phyloP scores from a whole-genome alignment of 2,113 vertebrate species.

The Vanacampus margaritifer region DNA sequence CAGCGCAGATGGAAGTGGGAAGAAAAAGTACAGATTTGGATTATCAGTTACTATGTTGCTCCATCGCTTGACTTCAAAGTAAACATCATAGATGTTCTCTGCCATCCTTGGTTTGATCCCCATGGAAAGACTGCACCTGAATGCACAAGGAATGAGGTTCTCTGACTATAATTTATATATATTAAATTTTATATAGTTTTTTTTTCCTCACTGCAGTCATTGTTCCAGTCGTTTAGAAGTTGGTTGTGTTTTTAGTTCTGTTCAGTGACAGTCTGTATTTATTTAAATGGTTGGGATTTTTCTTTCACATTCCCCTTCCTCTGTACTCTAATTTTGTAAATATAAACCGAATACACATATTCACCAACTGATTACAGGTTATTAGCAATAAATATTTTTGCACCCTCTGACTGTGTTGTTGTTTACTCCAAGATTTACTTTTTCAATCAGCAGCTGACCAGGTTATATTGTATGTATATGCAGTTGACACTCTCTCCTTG shows the following conservation, averaged over 20 bases:
- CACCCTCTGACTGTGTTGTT: slow-evolving; percentile 64
- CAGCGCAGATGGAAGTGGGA: slow-evolving; percentile 25
- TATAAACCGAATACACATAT: slow-evolving; percentile 76
- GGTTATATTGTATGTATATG: too few species aligned
- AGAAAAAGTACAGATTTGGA: slow-evolving; percentile 27
- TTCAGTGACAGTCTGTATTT: slow-evolving; percentile 79
- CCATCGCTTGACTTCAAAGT: slow-evolving; percentile 29
- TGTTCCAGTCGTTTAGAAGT: slow-evolving; percentile 63
- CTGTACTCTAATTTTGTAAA: slow-evolving; percentile 81
- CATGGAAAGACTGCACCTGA: slow-evolving; percentile 37
- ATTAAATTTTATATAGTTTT: slow-evolving; percentile 47
- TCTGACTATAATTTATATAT: slow-evolving; percentile 65
- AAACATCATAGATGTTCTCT: slow-evolving; percentile 44
- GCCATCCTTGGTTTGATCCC: slow-evolving; percentile 14
- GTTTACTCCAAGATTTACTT: too few species aligned
- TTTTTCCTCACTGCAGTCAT: slow-evolving; percentile 54
- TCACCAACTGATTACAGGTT: slow-evolving; percentile 80
- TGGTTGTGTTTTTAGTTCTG: slow-evolving; percentile 69
- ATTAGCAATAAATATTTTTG: slow-evolving; percentile 89
- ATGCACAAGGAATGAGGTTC: slow-evolving; percentile 49
- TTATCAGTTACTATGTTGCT: slow-evolving; percentile 26
- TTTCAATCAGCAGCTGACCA: too few species aligned
- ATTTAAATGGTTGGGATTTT: slow-evolving; percentile 75
- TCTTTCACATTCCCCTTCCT: slow-evolving; percentile 73
- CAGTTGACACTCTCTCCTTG: too few species aligned